Base-by-base conservation (phyloP, 2,113 vertebrate species). In the Bubo blakistoni region DNA sequence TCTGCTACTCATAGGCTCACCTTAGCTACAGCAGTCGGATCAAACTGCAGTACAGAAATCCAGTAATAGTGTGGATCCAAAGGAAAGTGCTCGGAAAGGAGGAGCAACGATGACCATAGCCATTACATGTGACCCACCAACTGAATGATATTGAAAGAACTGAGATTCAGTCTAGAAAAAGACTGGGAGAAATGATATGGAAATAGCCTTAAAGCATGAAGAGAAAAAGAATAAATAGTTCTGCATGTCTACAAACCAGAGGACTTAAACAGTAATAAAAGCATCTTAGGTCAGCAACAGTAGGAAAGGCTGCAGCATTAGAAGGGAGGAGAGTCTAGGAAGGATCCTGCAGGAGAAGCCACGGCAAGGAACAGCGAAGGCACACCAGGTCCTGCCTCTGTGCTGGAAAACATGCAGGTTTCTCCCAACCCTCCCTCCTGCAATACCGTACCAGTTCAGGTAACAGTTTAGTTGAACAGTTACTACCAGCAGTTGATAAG, bases 361-460 rank as follows among this genome's bases (percentile, higher is more conserved):
- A 29, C 54, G 73, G 46, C 62, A 51, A 62, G 63, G 58, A 88
- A 13, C 55, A 67, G 51, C 0, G 2, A 73, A 38, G 21, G 66
- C n/a, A 59, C 30, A 44, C 8, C 11, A 52, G 36, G 12, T 29
- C 36, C 40, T 57, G 44, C 21, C 79, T 81, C 47, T 3, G 26
- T 11, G 46, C 34, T 88, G 67, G 29, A 62, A 66, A 89, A 47
- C 19, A 71, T 2, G 0, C 3, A 4, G 6, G 26, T 3, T 76
- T 72, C 59, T 55, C 69, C 54, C 55, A 58, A 0, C 6, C 11
- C 12, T 18, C 32, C 32, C 66, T 73, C 67, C 58, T 17, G 11
- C 0, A 0, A 67, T 3, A 52, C 5, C 7, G 0, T 10, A 77
- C 14, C 8, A 51, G 46, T 19, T 72, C 9, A 66, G 69, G 52